These are phyloP conservation scores for Zele albiditarsus DNA, from an alignment of 2,888 invertebrate species.

Conservation along the genomic window DNA sequence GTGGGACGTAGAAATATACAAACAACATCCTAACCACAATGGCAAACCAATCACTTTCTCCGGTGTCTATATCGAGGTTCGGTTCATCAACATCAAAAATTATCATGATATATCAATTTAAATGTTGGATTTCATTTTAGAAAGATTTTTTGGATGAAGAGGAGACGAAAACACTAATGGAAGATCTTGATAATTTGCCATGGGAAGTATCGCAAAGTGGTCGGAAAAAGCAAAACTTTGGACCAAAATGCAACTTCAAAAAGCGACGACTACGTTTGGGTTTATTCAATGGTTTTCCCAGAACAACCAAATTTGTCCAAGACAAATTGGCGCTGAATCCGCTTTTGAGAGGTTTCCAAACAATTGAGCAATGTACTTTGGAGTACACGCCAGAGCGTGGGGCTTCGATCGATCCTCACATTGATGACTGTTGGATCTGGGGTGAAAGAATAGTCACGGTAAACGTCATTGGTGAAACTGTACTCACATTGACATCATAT, in stretches of 20 bases:
- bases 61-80: constrained; percentile 79
- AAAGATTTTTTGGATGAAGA: constrained; percentile 82
- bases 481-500: constrained; percentile 85
- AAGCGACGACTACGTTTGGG: constrained; percentile 87
- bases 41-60: constrained; percentile 78
- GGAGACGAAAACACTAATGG: constrained; percentile 81
- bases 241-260: constrained; percentile 99
- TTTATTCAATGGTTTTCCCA: constrained; percentile 90
- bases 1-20: constrained; percentile 78
- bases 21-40: constrained; percentile 80
- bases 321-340: constrained; percentile 79
- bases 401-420: constrained; percentile 97
- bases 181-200: constrained; percentile 83
- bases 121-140: constrained; percentile 66
- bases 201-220: constrained; percentile 98
- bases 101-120: constrained; percentile 6
- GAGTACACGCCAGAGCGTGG: constrained; percentile 92
- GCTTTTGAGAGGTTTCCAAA: constrained; percentile 81
- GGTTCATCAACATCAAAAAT: neutral
- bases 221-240: constrained; percentile 96
- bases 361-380: constrained; percentile 95
- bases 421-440: constrained; percentile 99
- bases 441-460: constrained; percentile 96
- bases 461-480: constrained; percentile 87
- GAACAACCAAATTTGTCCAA: constrained; percentile 85